A percentile compares a stretch with the other conserved stretches of the same genome.
These are phyloP conservation scores for Nycticorax nycticorax DNA, from an alignment of 2,113 vertebrate species.

Conservation along the genomic window DNA sequence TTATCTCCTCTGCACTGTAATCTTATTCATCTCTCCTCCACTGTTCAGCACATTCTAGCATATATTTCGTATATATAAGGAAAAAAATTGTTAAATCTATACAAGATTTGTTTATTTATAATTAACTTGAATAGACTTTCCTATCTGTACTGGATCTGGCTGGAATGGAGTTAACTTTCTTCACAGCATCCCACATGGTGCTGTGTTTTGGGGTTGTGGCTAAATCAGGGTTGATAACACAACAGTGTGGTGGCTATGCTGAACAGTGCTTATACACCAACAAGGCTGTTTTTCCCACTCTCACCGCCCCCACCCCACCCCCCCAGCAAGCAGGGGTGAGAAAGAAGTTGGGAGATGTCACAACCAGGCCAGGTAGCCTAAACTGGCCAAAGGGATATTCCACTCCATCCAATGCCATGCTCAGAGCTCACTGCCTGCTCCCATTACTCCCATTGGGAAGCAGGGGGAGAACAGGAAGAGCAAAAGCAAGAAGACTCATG, in stretches of 20 bases:
- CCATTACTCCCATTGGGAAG: background rate
- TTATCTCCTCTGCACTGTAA: background rate
- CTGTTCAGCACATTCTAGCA: background rate
- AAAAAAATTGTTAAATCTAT: background rate
- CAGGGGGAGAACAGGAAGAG: background rate
- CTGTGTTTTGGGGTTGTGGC: background rate
- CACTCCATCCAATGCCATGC: rapidly evolving
- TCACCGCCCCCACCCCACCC: no score
- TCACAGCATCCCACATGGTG: background rate
- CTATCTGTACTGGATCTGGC: background rate
- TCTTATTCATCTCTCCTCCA: background rate
- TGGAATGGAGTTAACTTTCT: background rate
- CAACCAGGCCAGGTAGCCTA: rapidly evolving
- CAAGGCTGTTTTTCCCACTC: background rate
- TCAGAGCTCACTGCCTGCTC: background rate
- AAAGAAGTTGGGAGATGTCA: background rate
- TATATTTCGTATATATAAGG: background rate
- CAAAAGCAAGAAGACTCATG: background rate
- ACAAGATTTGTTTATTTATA: background rate
- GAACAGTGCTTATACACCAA: background rate
- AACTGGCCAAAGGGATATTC: background rate
- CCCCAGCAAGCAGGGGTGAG: background rate
- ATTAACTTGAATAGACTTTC: background rate
- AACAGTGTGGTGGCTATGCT: background rate
- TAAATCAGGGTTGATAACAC: background rate